These are phyloP conservation scores for Caenorhabditis sp. DNA, from an alignment of 2,888 invertebrate genomes.

Conservation along the genomic window DNA sequence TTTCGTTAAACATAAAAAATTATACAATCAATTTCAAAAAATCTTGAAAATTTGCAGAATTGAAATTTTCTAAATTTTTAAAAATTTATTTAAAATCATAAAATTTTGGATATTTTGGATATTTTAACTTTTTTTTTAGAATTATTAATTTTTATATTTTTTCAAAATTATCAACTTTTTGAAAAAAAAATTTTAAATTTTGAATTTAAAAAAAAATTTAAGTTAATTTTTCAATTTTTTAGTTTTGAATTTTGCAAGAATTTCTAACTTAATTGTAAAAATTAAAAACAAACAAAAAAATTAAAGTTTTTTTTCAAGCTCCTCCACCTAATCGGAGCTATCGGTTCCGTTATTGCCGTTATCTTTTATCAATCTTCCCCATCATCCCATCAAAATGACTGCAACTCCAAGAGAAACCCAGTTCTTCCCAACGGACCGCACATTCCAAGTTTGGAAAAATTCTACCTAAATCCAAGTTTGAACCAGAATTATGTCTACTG, in stretches of 20 bases:
- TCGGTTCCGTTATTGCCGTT: conserved; percentile 47
- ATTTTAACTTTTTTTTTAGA: neutral
- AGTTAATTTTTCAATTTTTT: too few relatives aligned
- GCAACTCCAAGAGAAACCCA: conserved; percentile 35
- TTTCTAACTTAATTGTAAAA: too few relatives aligned
- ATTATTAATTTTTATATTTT: neutral
- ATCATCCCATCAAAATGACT: conserved; percentile 45
- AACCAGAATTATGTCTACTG: conserved; percentile 54
- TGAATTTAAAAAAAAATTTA: too few relatives aligned
- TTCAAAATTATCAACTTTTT: neutral
- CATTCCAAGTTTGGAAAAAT: conserved; percentile 61
- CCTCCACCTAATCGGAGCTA: conserved; percentile 45
- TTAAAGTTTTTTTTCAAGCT: too few relatives aligned
- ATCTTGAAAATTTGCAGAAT: too few relatives aligned
- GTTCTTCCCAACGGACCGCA: conserved; percentile 40
- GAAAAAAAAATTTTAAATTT: neutral
- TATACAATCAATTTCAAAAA: too few relatives aligned
- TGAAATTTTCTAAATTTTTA: too few relatives aligned
- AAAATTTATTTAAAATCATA: too few relatives aligned
- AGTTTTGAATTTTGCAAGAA: too few relatives aligned
- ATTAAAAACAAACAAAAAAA: too few relatives aligned
- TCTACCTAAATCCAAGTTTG: conserved; percentile 50
- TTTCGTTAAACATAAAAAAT: too few relatives aligned
- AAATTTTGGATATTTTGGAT: neutral
- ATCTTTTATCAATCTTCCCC: conserved; percentile 58